phyloP scores from a whole-genome alignment of 2,888 invertebrate genomes.

The Stenodera caucasica region DNA sequence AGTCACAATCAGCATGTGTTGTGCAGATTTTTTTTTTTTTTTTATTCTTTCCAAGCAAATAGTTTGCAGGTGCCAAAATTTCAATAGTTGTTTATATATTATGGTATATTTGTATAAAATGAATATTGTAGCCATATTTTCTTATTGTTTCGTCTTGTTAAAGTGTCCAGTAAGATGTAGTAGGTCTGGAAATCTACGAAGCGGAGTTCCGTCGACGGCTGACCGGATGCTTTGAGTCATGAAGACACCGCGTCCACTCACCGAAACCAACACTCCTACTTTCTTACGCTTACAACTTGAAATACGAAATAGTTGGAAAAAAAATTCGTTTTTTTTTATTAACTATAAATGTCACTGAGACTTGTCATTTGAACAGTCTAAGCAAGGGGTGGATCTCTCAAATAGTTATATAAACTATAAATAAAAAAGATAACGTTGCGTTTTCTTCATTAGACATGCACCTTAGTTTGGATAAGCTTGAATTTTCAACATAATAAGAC shows the following conservation, averaged over 20 bases:
- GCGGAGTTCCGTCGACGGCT: constrained; percentile 49
- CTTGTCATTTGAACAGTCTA: background rate
- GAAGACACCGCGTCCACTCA: constrained; percentile 45
- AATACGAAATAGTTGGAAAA: constrained; percentile 22
- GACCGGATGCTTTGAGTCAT: constrained; percentile 49
- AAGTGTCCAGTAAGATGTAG: constrained; percentile 38
- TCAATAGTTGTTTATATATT: constrained; percentile 16
- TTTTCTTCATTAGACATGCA: constrained; percentile 27
- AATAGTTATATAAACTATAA: background rate
- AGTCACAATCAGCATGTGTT: constrained; percentile 46
- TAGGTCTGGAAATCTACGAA: constrained; percentile 37
- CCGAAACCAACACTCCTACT: constrained; percentile 49
- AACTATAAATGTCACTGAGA: background rate
- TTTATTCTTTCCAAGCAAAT: too few species aligned
- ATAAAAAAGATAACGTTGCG: background rate
- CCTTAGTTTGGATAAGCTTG: constrained; percentile 26
- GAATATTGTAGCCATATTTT: constrained; percentile 21
- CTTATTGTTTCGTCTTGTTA: constrained; percentile 33
- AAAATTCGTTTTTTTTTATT: background rate
- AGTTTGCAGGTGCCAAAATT: constrained; percentile 44
- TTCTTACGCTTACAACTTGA: constrained; percentile 39
- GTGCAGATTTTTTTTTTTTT: constrained; percentile 44
- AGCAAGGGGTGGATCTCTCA: background rate
- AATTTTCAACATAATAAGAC: constrained; percentile 32
- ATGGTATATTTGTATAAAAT: background rate